These are phyloP conservation scores for Drosophila rhopaloa DNA, from an alignment of 1,140 invertebrate species.

Conservation along the genomic window DNA sequence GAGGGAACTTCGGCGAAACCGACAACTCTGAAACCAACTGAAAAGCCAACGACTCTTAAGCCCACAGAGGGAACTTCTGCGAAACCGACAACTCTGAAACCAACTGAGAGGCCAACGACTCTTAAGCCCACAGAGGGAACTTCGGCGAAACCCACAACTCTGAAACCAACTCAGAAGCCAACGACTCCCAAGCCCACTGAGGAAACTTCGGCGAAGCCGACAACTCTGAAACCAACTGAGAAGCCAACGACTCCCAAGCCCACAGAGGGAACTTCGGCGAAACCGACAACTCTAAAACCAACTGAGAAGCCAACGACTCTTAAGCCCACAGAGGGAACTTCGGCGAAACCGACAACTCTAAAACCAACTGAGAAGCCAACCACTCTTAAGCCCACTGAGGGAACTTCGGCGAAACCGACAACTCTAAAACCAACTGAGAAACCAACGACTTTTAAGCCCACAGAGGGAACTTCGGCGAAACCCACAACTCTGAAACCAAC, in stretches of 20 bases:
- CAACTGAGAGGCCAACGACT: conserved; percentile 5
- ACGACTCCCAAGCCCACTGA: not conserved
- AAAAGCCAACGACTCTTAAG: conserved; percentile 4
- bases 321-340: not conserved
- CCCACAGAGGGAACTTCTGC: conserved; percentile 7
- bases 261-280: not conserved
- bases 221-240: conserved; percentile 1
- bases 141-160: conserved; percentile 6
- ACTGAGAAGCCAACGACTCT: conserved; percentile 2
- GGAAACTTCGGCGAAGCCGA: not conserved
- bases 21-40: not conserved
- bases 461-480: not conserved
- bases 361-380: conserved; percentile 1
- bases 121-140: not conserved
- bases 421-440: not conserved
- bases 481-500: not conserved
- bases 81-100: not conserved
- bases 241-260: conserved; percentile 8
- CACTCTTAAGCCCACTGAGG: not conserved
- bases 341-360: conserved; percentile 2
- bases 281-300: not conserved
- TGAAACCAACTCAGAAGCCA: conserved; percentile 2
- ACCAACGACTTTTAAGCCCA: not conserved
- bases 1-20: not conserved
- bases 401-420: conserved; percentile 3